Conservation (phyloP, 2,888 invertebrate species). For the Ormyrus nitidulus region DNA sequence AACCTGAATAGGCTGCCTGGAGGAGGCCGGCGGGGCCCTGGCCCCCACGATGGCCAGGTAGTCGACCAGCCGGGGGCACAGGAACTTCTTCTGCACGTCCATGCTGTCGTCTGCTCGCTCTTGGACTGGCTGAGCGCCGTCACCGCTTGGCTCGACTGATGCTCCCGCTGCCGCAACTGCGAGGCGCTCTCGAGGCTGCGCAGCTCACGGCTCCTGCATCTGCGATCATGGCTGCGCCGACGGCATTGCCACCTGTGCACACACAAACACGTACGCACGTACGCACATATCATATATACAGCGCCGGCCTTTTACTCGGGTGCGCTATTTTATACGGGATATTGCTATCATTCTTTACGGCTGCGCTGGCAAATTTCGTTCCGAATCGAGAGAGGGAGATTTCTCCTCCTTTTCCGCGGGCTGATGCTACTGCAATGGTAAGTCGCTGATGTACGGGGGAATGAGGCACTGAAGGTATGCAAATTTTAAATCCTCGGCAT, state of each 20-base stretch:
- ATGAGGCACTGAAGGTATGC: no score
- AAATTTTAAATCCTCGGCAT: no score
- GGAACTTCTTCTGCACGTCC: slow-evolving; percentile 86
- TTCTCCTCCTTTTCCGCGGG: no score
- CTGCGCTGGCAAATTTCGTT: no score
- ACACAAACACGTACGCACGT: not conserved
- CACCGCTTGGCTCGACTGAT: not conserved
- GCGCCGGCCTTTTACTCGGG: no score
- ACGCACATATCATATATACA: no score
- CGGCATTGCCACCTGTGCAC: slow-evolving; percentile 33
- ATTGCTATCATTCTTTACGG: no score
- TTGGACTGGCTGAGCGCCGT: not conserved
- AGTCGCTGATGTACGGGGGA: no score
- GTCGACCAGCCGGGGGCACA: slow-evolving; percentile 93
- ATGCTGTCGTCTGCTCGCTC: slow-evolving; percentile 56
- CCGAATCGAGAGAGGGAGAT: no score
- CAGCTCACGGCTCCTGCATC: slow-evolving; percentile 25
- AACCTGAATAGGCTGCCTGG: slow-evolving; percentile 87
- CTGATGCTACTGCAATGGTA: no score
- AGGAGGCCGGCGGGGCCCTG: slow-evolving; percentile 85
- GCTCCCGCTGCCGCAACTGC: not conserved
- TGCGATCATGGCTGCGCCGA: slow-evolving; percentile 44
- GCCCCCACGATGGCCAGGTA: slow-evolving; percentile 98
- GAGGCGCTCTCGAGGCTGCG: slow-evolving; percentile 19
- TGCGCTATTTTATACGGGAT: no score